These are phyloP conservation scores for Nebria brevicollis DNA, from an alignment of 2,888 invertebrate genomes.

Conservation along the genomic window DNA sequence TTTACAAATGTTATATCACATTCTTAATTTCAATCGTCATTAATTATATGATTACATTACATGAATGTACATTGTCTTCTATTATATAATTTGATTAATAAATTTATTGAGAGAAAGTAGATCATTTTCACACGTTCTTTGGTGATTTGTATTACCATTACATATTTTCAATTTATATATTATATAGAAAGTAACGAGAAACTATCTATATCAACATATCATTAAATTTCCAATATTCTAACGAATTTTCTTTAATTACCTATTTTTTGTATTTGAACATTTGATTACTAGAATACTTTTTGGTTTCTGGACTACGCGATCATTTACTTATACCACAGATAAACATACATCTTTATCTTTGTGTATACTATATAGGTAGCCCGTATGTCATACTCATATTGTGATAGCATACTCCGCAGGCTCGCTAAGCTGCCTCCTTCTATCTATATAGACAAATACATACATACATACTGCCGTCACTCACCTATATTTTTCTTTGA, in stretches of 20 bases:
- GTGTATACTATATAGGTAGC: too few species aligned
- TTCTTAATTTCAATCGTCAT: too few species aligned
- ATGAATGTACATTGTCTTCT: not conserved
- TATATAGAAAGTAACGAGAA: not conserved
- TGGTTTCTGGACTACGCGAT: too few species aligned
- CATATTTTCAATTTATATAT: not conserved
- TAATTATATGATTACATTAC: not conserved
- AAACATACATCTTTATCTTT: too few species aligned
- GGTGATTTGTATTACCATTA: not conserved
- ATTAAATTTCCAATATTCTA: not conserved
- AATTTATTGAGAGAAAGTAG: not conserved
- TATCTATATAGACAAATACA: too few species aligned
- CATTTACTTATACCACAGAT: too few species aligned
- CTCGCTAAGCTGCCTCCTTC: too few species aligned
- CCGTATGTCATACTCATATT: too few species aligned
- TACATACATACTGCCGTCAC: too few species aligned
- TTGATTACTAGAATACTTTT: not conserved
- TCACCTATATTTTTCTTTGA: too few species aligned
- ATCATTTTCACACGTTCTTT: not conserved
- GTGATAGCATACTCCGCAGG: too few species aligned
- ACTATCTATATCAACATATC: not conserved
- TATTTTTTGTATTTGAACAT: not conserved
- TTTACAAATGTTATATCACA: too few species aligned
- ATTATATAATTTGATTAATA: not conserved
- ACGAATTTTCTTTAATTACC: not conserved